Evolutionary conservation across 1,140 invertebrate species (phyloP).

Genomic region (Copidosoma floridanum): DNA sequence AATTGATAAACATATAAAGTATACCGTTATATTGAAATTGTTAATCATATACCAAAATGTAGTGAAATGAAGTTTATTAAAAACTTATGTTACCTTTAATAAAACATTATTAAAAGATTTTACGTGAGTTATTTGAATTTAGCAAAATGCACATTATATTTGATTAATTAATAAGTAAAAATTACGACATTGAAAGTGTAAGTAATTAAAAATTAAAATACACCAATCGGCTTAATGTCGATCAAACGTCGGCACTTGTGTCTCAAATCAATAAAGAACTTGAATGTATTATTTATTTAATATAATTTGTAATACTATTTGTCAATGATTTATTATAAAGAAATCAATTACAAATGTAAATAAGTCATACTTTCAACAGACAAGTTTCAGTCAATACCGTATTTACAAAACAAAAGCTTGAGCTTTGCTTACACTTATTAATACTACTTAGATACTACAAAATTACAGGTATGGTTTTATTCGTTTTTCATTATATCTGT

Average conservation of each 20-base stretch:
- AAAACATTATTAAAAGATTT: no score
- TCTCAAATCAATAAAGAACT: not conserved
- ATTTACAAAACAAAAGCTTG: slow-evolving; percentile 7
- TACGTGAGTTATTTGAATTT: no score
- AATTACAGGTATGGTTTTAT: not conserved
- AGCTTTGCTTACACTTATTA: not conserved
- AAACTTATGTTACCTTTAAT: no score
- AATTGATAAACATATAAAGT: no score
- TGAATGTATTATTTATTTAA: not conserved
- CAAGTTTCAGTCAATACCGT: slow-evolving; percentile 4
- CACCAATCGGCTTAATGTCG: not conserved
- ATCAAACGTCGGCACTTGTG: not conserved
- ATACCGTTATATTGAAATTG: no score
- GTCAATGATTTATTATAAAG: not conserved
- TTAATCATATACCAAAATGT: no score
- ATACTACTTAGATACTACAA: not conserved
- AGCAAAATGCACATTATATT: no score
- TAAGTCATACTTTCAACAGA: slow-evolving; percentile 4
- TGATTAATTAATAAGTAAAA: no score
- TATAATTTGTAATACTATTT: not conserved
- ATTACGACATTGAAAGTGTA: no score
- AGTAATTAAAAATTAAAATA: not conserved
- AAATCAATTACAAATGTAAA: slow-evolving; percentile 5
- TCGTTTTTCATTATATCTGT: not conserved
- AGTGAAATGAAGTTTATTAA: no score